A percentile compares a stretch with the other conserved stretches of the same genome.
phyloP scores from a whole-genome alignment of 2,888 invertebrate genomes.

The Brachypalpus laphriformis region DNA sequence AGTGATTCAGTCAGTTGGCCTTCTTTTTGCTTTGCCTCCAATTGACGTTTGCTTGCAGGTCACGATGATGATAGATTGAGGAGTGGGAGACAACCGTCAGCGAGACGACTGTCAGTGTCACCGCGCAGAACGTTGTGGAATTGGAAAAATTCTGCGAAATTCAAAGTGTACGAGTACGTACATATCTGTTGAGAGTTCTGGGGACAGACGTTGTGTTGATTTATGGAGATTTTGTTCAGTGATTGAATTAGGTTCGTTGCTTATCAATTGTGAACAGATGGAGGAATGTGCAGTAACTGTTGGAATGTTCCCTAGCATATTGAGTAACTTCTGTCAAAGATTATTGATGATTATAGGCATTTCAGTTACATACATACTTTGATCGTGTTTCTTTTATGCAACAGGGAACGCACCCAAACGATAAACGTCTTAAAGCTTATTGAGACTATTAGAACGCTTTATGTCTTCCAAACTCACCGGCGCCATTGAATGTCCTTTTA shows the following conservation, averaged over 20 bases:
- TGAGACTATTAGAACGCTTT: too few species aligned
- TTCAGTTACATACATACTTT: too few species aligned
- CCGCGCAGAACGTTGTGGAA: constrained; percentile 25
- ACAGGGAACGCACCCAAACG: too few species aligned
- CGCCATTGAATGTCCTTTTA: too few species aligned
- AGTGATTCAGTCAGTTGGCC: constrained; percentile 12
- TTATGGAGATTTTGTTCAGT: constrained; percentile 40
- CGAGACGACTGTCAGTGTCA: constrained; percentile 51
- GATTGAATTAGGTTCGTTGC: constrained; percentile 64
- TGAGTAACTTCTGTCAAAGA: not conserved
- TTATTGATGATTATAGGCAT: too few species aligned
- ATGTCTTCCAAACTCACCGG: too few species aligned
- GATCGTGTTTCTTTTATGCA: too few species aligned
- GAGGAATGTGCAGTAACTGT: not conserved
- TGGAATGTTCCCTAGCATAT: not conserved
- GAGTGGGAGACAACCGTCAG: constrained; percentile 51
- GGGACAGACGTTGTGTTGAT: constrained; percentile 30
- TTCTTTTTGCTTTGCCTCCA: not conserved
- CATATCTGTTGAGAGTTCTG: not conserved
- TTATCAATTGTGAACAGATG: constrained; percentile 52
- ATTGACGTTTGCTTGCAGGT: constrained; percentile 63
- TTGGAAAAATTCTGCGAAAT: constrained; percentile 27
- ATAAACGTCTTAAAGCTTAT: too few species aligned
- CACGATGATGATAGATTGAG: constrained; percentile 64
- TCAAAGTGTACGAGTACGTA: not conserved